Conservation (phyloP, 2,113 vertebrate genomes). For the Eurystomus gularis region DNA sequence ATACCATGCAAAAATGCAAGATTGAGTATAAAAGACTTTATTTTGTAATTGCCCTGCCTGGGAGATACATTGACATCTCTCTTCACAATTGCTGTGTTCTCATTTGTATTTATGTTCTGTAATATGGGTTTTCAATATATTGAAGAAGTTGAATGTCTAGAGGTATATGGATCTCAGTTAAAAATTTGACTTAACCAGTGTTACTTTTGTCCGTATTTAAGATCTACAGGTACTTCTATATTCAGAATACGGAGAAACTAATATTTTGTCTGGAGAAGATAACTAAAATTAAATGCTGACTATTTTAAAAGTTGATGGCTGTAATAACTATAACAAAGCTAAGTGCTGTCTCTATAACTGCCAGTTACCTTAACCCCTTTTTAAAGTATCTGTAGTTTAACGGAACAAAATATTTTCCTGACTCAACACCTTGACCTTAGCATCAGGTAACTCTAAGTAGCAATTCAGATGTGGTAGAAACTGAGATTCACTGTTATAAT, state of each 20-base stretch:
- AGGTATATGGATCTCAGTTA: background rate
- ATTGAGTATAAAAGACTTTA: background rate
- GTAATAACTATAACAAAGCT: background rate
- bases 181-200: background rate
- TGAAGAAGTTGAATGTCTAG: background rate
- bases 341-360: background rate
- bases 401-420: background rate
- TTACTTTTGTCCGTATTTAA: background rate
- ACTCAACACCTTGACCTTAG: background rate
- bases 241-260: background rate
- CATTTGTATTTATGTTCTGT: background rate
- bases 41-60: background rate
- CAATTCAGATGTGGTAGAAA: background rate
- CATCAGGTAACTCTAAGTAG: background rate
- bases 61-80: accelerated
- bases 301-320: background rate
- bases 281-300: background rate
- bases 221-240: background rate
- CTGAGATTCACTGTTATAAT: background rate
- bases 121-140: background rate
- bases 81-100: background rate
- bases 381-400: background rate
- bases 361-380: background rate
- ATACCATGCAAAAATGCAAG: background rate
- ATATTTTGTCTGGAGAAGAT: background rate